A percentile compares a stretch with the other conserved stretches of the same genome.
These are phyloP conservation scores for Aphidius ervi DNA, from an alignment of 1,140 invertebrate species.

Conservation along the genomic window DNA sequence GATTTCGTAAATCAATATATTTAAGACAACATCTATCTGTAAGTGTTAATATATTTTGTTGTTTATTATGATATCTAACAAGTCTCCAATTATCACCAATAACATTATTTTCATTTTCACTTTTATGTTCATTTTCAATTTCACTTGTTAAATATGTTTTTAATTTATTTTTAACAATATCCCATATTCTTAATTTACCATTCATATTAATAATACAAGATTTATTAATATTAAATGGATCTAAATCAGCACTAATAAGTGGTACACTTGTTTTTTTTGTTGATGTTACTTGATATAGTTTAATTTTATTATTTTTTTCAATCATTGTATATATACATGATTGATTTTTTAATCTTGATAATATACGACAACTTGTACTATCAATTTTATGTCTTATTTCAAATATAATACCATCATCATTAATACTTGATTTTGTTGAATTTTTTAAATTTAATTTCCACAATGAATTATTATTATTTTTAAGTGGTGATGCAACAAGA, in stretches of 20 bases:
- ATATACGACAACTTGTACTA: slow-evolving; percentile 30
- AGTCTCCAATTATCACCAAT: slow-evolving; percentile 39
- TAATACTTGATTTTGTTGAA: slow-evolving; percentile 34
- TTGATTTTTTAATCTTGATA: slow-evolving; percentile 35
- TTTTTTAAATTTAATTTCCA: slow-evolving; percentile 38
- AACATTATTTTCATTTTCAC: slow-evolving; percentile 24
- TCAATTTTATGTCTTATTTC: slow-evolving; percentile 25
- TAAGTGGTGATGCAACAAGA: slow-evolving; percentile 38
- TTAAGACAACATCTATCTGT: slow-evolving; percentile 43
- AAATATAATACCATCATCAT: slow-evolving; percentile 36
- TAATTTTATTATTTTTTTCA: slow-evolving; percentile 22
- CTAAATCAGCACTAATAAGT: slow-evolving; percentile 34
- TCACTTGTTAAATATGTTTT: not conserved
- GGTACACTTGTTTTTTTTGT: slow-evolving; percentile 21
- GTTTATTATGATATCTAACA: slow-evolving; percentile 35
- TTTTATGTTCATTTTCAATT: slow-evolving; percentile 10
- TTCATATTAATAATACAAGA: slow-evolving; percentile 37
- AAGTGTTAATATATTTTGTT: slow-evolving; percentile 38
- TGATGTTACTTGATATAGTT: slow-evolving; percentile 23
- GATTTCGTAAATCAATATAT: slow-evolving; percentile 39
- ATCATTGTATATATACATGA: slow-evolving; percentile 27
- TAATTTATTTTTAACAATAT: slow-evolving; percentile 36
- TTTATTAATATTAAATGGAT: slow-evolving; percentile 28
- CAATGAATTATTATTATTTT: slow-evolving; percentile 26
- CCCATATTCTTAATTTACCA: slow-evolving; percentile 36